Conservation (phyloP, 1,140 invertebrate genomes). For the Megalopta genalis region DNA sequence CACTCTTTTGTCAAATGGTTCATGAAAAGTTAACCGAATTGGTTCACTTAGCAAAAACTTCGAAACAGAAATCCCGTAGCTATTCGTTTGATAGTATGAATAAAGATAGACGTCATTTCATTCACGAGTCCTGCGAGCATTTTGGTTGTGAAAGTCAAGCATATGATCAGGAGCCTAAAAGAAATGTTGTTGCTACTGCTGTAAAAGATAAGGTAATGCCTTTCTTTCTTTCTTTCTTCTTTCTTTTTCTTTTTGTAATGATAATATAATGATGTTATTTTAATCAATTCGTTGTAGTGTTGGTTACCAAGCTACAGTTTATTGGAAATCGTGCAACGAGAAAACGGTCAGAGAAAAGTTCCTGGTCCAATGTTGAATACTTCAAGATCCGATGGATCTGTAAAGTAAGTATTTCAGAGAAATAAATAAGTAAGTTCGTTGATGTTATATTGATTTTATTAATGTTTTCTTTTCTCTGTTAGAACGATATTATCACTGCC, state of each 20-base stretch:
- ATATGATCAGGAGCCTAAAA: slow-evolving; percentile 96
- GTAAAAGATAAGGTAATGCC: slow-evolving; percentile 85
- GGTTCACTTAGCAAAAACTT: slow-evolving; percentile 93
- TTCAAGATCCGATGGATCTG: slow-evolving; percentile 59
- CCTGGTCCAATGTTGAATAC: slow-evolving; percentile 84
- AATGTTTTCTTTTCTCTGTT: slow-evolving; percentile 50
- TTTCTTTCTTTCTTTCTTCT: not conserved
- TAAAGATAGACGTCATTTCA: slow-evolving; percentile 91
- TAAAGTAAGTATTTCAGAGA: slow-evolving; percentile 60
- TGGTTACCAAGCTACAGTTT: slow-evolving; percentile 93
- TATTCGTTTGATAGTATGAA: slow-evolving; percentile 97
- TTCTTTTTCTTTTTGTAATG: not conserved
- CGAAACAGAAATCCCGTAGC: slow-evolving; percentile 91
- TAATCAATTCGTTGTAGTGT: slow-evolving; percentile 80
- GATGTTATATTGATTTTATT: not conserved
- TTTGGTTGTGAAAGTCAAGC: slow-evolving; percentile 96
- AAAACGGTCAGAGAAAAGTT: slow-evolving; percentile 88
- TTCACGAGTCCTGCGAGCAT: slow-evolving; percentile 96
- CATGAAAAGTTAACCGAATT: slow-evolving; percentile 92
- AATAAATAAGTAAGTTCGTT: not conserved
- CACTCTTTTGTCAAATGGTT: slow-evolving; percentile 89
- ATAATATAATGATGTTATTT: slow-evolving; percentile 4
- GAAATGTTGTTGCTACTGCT: slow-evolving; percentile 96
- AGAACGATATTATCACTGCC: slow-evolving; percentile 72
- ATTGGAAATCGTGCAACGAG: slow-evolving; percentile 88